Evolutionary conservation across 1,140 invertebrate species (phyloP).

Genomic region (Leptinotarsa texana): DNA sequence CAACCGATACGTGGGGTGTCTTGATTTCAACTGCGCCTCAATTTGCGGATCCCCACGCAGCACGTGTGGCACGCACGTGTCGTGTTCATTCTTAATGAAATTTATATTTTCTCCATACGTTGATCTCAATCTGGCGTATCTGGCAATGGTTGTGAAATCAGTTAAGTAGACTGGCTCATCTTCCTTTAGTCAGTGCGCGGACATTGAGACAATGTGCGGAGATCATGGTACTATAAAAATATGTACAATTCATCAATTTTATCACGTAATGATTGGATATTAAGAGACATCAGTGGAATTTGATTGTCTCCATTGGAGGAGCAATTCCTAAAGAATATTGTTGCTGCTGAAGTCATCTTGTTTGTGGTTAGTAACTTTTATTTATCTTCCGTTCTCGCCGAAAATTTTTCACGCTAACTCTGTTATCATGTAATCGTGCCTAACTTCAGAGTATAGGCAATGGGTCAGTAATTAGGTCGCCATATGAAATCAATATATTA

Average conservation of each 20-base stretch:
- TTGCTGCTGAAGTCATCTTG: too few relatives aligned
- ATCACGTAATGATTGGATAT: not conserved
- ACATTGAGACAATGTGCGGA: not conserved
- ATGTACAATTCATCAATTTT: not conserved
- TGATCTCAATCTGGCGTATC: not conserved
- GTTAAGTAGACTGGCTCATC: not conserved
- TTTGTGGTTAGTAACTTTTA: too few relatives aligned
- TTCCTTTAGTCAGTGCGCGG: not conserved
- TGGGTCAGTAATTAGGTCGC: not conserved
- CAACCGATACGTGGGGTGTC: too few relatives aligned
- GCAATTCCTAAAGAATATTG: too few relatives aligned
- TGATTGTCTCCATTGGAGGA: not conserved
- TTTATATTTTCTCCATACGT: not conserved
- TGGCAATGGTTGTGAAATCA: not conserved
- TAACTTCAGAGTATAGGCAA: not conserved
- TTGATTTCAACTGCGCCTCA: too few relatives aligned
- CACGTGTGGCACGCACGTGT: too few relatives aligned
- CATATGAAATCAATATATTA: not conserved
- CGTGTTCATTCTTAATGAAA: not conserved
- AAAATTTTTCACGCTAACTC: not conserved
- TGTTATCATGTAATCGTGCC: not conserved
- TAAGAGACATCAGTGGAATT: not conserved
- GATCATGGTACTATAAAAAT: not conserved
- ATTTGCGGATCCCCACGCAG: too few relatives aligned
- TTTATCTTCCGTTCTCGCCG: not conserved